These are phyloP conservation scores for Sialis fuliginosa DNA, from an alignment of 2,888 invertebrate species.

Conservation along the genomic window DNA sequence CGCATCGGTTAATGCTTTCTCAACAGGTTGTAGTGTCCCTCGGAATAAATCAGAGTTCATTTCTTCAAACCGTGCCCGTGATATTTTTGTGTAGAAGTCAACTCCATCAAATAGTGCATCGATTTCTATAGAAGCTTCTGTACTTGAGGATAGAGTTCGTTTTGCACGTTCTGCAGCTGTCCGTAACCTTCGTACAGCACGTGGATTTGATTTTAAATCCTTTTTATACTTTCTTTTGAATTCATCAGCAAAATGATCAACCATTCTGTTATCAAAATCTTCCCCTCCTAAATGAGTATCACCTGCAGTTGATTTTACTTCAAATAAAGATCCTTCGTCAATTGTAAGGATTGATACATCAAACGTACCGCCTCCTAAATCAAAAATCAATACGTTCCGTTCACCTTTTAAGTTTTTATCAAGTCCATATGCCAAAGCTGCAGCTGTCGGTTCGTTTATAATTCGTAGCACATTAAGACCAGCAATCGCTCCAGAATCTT, in stretches of 20 bases:
- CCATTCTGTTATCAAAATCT: constrained; percentile 39
- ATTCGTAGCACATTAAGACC: constrained; percentile 47
- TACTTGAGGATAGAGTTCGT: constrained; percentile 57
- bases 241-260: constrained; percentile 50
- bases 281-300: constrained; percentile 31
- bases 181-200: constrained; percentile 48
- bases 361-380: constrained; percentile 39
- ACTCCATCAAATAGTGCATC: constrained; percentile 58
- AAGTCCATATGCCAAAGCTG: constrained; percentile 37
- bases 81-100: constrained; percentile 56
- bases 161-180: constrained; percentile 69
- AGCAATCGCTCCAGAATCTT: constrained; percentile 47
- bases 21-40: constrained; percentile 51
- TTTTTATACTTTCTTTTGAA: constrained; percentile 54
- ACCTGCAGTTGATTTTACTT: constrained; percentile 33
- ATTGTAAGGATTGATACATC: constrained; percentile 50
- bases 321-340: constrained; percentile 36
- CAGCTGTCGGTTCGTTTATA: constrained; percentile 43
- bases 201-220: constrained; percentile 43
- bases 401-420: constrained; percentile 24
- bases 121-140: constrained; percentile 57
- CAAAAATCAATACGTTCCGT: constrained; percentile 32
- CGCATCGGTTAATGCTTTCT: constrained; percentile 54
- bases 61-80: constrained; percentile 60
- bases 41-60: constrained; percentile 53